Percentiles rank a stretch among this genome's conserved stretches.
Conservation (phyloP, 1,140 invertebrate species). For the Nasonia giraulti region DNA sequence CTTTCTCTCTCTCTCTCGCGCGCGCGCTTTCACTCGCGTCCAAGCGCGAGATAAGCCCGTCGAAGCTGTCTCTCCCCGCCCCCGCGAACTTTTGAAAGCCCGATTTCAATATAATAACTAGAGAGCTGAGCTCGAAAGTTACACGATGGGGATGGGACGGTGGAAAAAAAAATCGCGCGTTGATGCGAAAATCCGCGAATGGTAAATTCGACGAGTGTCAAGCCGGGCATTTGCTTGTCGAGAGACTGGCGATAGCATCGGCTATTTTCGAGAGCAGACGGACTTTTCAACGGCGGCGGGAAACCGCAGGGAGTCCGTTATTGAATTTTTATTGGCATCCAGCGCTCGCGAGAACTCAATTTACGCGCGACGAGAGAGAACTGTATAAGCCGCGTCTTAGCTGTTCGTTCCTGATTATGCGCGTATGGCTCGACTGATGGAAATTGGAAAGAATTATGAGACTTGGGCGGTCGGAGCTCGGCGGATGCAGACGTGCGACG, state of each 20-base stretch:
- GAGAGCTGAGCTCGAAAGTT: background rate
- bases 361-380: constrained; percentile 52
- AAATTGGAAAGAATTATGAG: background rate
- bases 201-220: constrained; percentile 39
- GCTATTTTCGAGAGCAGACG: constrained; percentile 58
- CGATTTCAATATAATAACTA: background rate
- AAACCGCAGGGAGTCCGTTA: constrained; percentile 55
- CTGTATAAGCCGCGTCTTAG: background rate
- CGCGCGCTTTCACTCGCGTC: background rate
- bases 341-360: constrained; percentile 60
- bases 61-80: background rate
- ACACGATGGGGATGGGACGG: background rate
- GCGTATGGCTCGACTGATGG: background rate
- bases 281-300: constrained; percentile 27
- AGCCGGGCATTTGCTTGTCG: constrained; percentile 29
- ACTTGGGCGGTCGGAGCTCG: too few relatives aligned
- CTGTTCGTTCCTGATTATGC: background rate
- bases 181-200: constrained; percentile 43
- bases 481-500: background rate
- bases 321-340: constrained; percentile 71
- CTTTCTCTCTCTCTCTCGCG: too few relatives aligned
- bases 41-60: background rate
- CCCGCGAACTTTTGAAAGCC: background rate
- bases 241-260: constrained; percentile 52
- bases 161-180: constrained; percentile 14